phyloP scores from a whole-genome alignment of 2,888 invertebrate genomes.

The Chymomyza caudatula region DNA sequence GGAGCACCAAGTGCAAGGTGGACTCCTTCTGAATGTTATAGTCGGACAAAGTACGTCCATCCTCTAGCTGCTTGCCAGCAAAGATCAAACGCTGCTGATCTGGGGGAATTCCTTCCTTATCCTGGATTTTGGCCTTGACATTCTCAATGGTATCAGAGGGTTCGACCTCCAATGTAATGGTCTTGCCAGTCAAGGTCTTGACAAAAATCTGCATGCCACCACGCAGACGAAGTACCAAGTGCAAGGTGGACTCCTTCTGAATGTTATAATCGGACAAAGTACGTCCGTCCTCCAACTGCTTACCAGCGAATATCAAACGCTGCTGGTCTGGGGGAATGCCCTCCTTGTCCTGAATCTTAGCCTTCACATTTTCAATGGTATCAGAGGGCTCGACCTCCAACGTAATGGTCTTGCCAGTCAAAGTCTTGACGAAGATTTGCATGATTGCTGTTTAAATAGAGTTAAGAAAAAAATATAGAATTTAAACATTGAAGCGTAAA shows the following conservation, averaged over 20 bases:
- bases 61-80: constrained; percentile 63
- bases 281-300: constrained; percentile 71
- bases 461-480: neutral
- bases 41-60: constrained; percentile 56
- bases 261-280: constrained; percentile 72
- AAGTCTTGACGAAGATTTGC: constrained; percentile 40
- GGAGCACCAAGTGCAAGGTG: constrained; percentile 49
- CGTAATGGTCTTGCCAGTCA: constrained; percentile 73
- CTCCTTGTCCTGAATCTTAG: constrained; percentile 72
- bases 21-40: constrained; percentile 54
- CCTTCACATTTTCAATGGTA: constrained; percentile 67
- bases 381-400: constrained; percentile 70
- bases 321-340: constrained; percentile 74
- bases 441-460: neutral
- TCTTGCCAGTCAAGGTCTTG: constrained; percentile 65
- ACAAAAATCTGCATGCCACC: constrained; percentile 69
- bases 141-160: constrained; percentile 41
- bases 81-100: constrained; percentile 68
- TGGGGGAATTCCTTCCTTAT: constrained; percentile 64
- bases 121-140: constrained; percentile 58
- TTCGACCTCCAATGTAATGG: constrained; percentile 59
- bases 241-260: constrained; percentile 70
- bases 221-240: constrained; percentile 67
- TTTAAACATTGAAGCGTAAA: neutral
- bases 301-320: constrained; percentile 71